Evolutionary conservation across 1,140 invertebrate species (phyloP), one percentile per base, ranked within the genome.

Genomic region (Lepidotrigona ventralis): DNA sequence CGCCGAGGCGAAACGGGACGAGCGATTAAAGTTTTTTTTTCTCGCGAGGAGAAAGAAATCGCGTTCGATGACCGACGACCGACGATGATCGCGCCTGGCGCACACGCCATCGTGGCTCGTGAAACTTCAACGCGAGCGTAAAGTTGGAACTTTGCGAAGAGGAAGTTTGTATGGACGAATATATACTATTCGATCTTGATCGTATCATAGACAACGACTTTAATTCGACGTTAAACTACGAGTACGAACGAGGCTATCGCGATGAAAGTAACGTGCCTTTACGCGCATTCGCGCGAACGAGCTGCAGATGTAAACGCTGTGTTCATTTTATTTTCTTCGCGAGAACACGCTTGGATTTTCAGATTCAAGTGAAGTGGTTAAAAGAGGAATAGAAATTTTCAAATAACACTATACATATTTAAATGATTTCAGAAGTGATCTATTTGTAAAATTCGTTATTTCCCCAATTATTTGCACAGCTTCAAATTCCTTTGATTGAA

Each of bases 1-100:
- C 51, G 23, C 15, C 19, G 15, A 21, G 23, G 72, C 60, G 39
- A 39, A 33, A 75, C 51, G 58, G 51, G n/a, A 81, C 70, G 1
- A 26, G 64, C 72, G 12, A 81, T 75, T 75, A 56, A 63, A 75
- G 51, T 75, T 75, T 81, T 64, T 66, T 46, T 17, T 9, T 33
- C 33, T 21, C 68, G 23, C 23, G 14, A 9, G n/a, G 9, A n/a
- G 15, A 53, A 19, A 51, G 21, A 71, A 6, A 12, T n/a, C n/a
- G 23, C n/a, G 17, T 21, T 0, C 26, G 26, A 12, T 9, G 46
- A 74, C 1, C 21, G 21, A 33, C 46, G 51, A n/a, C n/a, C n/a
- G 33, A 33, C 33, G 33, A 33, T 33, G 33, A 33, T 33, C 33
- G 33, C 33, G 33, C 33, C 4, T 33, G 33, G 33, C 33, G 33